phyloP scores from a whole-genome alignment of 1,140 invertebrate species.

The Magallana gigas region DNA sequence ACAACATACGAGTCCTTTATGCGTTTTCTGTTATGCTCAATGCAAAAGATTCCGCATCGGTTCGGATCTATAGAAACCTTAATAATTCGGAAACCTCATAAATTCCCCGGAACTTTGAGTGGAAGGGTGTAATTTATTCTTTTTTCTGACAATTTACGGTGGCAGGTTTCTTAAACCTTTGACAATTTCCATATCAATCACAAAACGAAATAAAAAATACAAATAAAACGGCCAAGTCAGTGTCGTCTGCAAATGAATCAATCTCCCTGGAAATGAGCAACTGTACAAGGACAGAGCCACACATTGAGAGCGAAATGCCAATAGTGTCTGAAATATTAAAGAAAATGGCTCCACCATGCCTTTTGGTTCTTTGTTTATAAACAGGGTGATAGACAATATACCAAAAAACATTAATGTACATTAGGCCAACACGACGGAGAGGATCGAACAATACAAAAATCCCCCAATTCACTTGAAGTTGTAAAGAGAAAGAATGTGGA shows the following conservation, averaged over 20 bases:
- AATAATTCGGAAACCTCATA: conserved; percentile 19
- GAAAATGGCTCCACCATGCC: neutral
- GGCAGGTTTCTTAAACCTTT: conserved; percentile 7
- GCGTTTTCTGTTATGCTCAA: too few relatives aligned
- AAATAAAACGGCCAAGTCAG: conserved; percentile 21
- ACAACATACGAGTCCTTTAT: too few relatives aligned
- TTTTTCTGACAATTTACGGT: neutral
- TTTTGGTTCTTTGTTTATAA: too few relatives aligned
- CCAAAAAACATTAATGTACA: too few relatives aligned
- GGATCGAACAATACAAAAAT: too few relatives aligned
- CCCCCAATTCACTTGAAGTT: too few relatives aligned
- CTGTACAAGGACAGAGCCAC: neutral
- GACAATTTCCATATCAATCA: conserved; percentile 31
- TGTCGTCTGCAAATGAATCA: conserved; percentile 24
- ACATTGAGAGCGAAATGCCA: neutral
- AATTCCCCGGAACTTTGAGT: conserved; percentile 14
- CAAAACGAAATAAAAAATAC: neutral
- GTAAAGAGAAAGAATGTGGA: too few relatives aligned
- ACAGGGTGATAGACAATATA: too few relatives aligned
- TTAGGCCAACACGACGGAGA: too few relatives aligned
- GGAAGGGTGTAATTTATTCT: conserved; percentile 18
- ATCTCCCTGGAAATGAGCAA: neutral
- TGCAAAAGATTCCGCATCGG: too few relatives aligned
- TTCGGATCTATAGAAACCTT: neutral
- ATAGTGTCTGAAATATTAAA: neutral